phyloP scores from a whole-genome alignment of 2,888 invertebrate genomes.

The Oligia fasciuncula region DNA sequence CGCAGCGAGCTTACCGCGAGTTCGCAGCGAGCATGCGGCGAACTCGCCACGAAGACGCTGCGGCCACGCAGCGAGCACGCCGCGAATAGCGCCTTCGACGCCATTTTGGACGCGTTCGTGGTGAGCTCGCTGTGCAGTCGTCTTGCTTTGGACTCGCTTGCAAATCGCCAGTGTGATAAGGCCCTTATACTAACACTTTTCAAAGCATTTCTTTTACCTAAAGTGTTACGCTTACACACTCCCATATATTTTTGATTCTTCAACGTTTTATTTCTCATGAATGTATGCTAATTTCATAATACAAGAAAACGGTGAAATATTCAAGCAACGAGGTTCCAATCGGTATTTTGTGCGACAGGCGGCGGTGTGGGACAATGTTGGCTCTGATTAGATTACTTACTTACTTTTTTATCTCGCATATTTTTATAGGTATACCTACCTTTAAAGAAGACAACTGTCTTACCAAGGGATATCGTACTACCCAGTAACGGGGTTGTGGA shows the following conservation, averaged over 20 bases:
- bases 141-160: no score
- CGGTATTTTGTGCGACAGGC: not conserved
- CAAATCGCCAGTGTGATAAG: no score
- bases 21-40: no score
- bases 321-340: constrained; percentile 1
- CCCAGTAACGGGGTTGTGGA: no score
- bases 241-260: not conserved
- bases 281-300: constrained; percentile 47
- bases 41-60: no score
- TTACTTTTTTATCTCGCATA: not conserved
- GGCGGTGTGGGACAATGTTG: constrained; percentile 8
- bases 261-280: constrained; percentile 13
- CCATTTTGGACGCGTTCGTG: no score
- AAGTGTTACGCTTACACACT: not conserved
- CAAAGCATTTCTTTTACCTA: not conserved
- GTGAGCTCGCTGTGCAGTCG: no score
- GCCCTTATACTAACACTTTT: not conserved
- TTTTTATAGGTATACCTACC: not conserved
- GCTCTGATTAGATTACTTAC: constrained; percentile 26
- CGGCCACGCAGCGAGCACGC: no score
- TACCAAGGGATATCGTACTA: no score
- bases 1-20: no score
- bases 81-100: no score
- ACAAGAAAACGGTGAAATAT: constrained; percentile 16
- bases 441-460: not conserved